Percentiles rank a stretch among this genome's conserved stretches.
phyloP scores from a whole-genome alignment of 2,797 vertebrate species.

The Clarias laeviceps region DNA sequence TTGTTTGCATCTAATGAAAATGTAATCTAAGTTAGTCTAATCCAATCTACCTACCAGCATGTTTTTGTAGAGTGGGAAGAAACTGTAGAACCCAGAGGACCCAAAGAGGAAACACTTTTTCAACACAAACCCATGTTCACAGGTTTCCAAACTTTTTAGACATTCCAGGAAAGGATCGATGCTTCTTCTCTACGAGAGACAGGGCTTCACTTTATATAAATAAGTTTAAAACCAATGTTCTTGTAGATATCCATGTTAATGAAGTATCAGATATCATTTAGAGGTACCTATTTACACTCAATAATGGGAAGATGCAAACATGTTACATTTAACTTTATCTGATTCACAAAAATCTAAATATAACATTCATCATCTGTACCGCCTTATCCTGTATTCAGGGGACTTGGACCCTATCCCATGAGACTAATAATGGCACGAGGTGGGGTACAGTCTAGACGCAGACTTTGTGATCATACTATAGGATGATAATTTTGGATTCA shows the following conservation, averaged over 20 bases:
- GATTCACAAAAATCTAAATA: neutral
- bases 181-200: neutral
- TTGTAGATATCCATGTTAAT: neutral
- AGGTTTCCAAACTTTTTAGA: neutral
- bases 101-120: too few relatives aligned
- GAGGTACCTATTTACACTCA: neutral
- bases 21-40: too few relatives aligned
- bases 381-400: too few relatives aligned
- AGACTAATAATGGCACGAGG: too few relatives aligned
- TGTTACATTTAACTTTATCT: neutral
- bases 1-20: neutral
- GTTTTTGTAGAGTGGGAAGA: neutral
- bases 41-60: neutral
- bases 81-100: neutral
- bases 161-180: neutral
- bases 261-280: neutral
- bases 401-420: too few relatives aligned
- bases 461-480: slow-evolving; percentile 4
- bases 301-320: neutral
- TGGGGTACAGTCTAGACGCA: neutral
- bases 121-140: neutral
- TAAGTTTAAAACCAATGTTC: neutral
- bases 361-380: too few relatives aligned
- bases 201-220: neutral
- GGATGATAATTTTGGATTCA: slow-evolving; percentile 62